Base-by-base conservation (phyloP, 2,113 vertebrate species). In the Panthera uncia region DNA sequence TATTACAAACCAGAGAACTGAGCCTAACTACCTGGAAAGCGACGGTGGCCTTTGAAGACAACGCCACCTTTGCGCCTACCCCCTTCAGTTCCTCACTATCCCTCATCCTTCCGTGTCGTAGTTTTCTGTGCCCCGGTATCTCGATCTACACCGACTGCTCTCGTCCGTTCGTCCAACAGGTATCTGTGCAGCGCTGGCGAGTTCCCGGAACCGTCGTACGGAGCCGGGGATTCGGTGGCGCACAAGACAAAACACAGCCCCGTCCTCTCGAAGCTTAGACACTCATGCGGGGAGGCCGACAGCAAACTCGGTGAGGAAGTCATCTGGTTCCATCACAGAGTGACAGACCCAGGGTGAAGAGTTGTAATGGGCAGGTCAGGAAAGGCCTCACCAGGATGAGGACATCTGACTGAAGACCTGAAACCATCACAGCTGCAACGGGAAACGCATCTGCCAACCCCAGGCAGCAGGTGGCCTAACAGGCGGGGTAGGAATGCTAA, bases 151-250 rank as follows among this genome's bases (percentile, higher is more conserved):
- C 18, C 23, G 45, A 33, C 31, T 1, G 0, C 66, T 82, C 38
- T 65, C 38, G 74, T 16, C n/a, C 61, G 61, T 7, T 68, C 36
- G 11, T 0, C 29, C 41, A 33, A 16, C 7, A 66, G 31, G 7
- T 31, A 87, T 15, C 48, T 21, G 45, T 21, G 57, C 15, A 83
- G 36, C 29, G 52, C 16, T 21, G 25, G 1, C 13, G 13, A 9
- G 7, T 7, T 23, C 25, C 63, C 74, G 4, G 1, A 48, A 63
- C 36, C 50, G 38, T 4, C 27, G 0, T 4, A 83, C 15, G 16
- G 8, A 79, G 31, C 7, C 27, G 1, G 16, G 16, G 61, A 69
- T 19, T 45, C 85, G n/a, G 45, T 15, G 66, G 11, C 12, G 4
- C 80, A 65, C 5, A 55, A 38, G 45, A 69, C 23, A 9, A 48